phyloP scores from a whole-genome alignment of 2,888 invertebrate genomes.

The Meandrusa payeni region DNA sequence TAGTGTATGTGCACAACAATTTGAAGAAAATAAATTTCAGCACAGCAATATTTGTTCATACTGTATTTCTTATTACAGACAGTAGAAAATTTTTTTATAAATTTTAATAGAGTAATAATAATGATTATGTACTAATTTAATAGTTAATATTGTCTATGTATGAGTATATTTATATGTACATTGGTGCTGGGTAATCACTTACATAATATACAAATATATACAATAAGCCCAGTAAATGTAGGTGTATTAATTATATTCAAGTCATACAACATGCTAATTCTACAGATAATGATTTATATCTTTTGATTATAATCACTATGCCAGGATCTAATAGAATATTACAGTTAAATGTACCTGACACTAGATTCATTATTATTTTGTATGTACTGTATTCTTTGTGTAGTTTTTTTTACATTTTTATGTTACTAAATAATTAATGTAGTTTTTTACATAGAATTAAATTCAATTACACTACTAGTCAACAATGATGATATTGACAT shows the following conservation, averaged over 20 bases:
- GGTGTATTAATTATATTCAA: neutral
- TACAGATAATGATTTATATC: neutral
- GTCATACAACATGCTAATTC: neutral
- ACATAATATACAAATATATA: neutral
- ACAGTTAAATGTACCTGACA: constrained; percentile 18
- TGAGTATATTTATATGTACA: neutral
- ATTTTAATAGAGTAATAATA: too few relatives aligned
- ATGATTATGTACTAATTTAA: too few relatives aligned
- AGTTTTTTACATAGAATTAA: constrained; percentile 4
- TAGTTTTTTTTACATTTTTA: constrained; percentile 7
- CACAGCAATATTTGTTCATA: too few relatives aligned
- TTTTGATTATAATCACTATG: neutral
- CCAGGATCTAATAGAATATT: constrained; percentile 8
- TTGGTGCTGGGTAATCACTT: neutral
- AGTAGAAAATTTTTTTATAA: too few relatives aligned
- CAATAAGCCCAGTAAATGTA: neutral
- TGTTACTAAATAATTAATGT: neutral
- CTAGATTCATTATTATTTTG: constrained; percentile 1
- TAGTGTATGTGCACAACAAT: too few relatives aligned
- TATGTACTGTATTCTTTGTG: constrained; percentile 1
- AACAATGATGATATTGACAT: constrained; percentile 15
- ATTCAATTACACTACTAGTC: constrained; percentile 11
- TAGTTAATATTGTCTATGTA: neutral
- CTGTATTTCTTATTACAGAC: too few relatives aligned
- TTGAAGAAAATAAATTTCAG: too few relatives aligned